Evolutionary conservation across 2,113 vertebrate genomes (phyloP).

Genomic region (Cyanoderma ruficeps): DNA sequence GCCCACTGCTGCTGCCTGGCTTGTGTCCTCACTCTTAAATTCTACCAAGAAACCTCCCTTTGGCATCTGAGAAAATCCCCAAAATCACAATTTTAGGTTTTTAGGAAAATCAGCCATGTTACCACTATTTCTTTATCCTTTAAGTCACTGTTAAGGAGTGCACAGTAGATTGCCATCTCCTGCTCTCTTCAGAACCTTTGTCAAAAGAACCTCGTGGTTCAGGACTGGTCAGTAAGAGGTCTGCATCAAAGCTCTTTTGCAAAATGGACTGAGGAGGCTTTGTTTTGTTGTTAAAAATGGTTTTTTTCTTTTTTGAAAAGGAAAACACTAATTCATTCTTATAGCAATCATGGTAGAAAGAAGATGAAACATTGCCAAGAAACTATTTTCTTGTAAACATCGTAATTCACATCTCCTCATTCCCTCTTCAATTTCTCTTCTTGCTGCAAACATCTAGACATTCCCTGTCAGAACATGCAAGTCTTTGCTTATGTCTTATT

Average conservation of each 20-base stretch:
- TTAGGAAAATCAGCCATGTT: slow-evolving; percentile 36
- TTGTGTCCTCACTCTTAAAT: not conserved
- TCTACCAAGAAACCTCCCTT: slow-evolving; percentile 15
- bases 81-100: slow-evolving; percentile 24
- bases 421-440: not conserved
- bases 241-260: not conserved
- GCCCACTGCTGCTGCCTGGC: not conserved
- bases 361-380: not conserved
- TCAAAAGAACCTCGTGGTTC: slow-evolving; percentile 11
- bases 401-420: not conserved
- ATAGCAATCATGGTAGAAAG: not conserved
- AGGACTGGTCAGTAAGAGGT: not conserved
- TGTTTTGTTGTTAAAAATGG: not conserved
- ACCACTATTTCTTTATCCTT: slow-evolving; percentile 41
- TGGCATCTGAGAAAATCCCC: slow-evolving; percentile 25
- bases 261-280: not conserved
- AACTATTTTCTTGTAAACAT: slow-evolving; percentile 2
- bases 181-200: slow-evolving; percentile 49
- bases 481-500: not conserved
- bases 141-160: slow-evolving; percentile 31
- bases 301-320: not conserved
- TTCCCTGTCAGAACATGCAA: slow-evolving; percentile 1
- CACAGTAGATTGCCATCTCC: slow-evolving; percentile 40
- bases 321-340: not conserved
- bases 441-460: slow-evolving; percentile 1